Evolutionary conservation across 2,797 vertebrate genomes (phyloP).

Genomic region (Rallus crepitans): DNA sequence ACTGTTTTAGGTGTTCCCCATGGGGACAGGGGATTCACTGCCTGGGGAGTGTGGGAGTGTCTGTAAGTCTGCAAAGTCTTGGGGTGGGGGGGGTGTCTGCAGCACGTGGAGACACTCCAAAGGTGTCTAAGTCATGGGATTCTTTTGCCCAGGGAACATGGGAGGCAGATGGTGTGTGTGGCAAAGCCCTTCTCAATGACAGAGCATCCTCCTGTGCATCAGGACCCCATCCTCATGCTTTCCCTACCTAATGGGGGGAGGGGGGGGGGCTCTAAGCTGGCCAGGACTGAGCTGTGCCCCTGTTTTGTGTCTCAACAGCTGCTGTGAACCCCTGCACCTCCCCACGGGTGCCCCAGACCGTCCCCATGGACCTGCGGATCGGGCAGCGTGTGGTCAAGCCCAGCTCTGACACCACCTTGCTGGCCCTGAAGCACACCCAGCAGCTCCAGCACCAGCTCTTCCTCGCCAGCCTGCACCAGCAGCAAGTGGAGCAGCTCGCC

Average conservation of each 20-base stretch:
- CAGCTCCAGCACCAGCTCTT: constrained; percentile 88
- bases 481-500: constrained; percentile 73
- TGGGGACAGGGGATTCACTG: fast-evolving
- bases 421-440: constrained; percentile 86
- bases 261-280: too few relatives aligned
- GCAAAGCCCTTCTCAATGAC: not conserved
- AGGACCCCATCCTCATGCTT: not conserved
- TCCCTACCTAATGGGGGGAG: too few relatives aligned
- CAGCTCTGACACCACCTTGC: constrained; percentile 84
- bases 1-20: not conserved
- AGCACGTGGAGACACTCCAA: not conserved
- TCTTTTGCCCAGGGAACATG: not conserved
- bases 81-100: not conserved
- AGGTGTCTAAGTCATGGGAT: fast-evolving
- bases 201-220: fast-evolving
- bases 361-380: constrained; percentile 94
- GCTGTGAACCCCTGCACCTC: constrained; percentile 62
- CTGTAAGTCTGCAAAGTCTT: too few relatives aligned
- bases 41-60: fast-evolving
- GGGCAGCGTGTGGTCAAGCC: constrained; percentile 88
- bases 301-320: constrained; percentile 53
- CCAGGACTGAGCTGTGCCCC: not conserved
- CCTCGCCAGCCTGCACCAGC: constrained; percentile 82
- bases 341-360: constrained; percentile 75
- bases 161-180: fast-evolving